Percentiles rank a stretch among this genome's conserved stretches.
These are phyloP conservation scores for Tursiops truncatus DNA, from an alignment of 2,113 vertebrate species.

Conservation along the genomic window DNA sequence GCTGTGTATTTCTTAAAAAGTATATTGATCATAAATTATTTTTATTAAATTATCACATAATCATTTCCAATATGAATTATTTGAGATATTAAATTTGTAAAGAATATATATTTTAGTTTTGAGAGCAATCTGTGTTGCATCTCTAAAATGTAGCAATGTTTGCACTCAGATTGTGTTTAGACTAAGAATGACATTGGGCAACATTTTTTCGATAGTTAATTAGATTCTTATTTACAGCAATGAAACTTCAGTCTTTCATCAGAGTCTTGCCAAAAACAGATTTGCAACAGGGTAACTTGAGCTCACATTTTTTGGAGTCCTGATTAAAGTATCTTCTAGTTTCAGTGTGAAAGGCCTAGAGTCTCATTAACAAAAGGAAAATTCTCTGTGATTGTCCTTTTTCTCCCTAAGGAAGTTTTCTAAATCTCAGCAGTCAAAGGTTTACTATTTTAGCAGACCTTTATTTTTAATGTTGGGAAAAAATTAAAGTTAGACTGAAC, in stretches of 20 bases:
- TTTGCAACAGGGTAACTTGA: slow-evolving; percentile 45
- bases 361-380: slow-evolving; percentile 41
- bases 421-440: neutral
- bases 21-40: slow-evolving; percentile 61
- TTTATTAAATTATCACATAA: slow-evolving; percentile 76
- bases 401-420: slow-evolving; percentile 50
- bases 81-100: slow-evolving; percentile 74
- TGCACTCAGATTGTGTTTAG: neutral
- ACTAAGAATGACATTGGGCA: neutral
- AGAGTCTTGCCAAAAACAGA: slow-evolving; percentile 5
- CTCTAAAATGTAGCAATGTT: slow-evolving; percentile 35
- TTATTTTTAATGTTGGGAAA: slow-evolving; percentile 57
- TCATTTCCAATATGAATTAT: slow-evolving; percentile 77
- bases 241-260: slow-evolving; percentile 46
- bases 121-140: slow-evolving; percentile 36
- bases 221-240: slow-evolving; percentile 52
- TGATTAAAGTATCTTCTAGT: neutral
- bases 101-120: slow-evolving; percentile 46
- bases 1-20: slow-evolving; percentile 69
- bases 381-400: neutral
- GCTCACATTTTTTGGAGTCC: neutral
- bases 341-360: slow-evolving; percentile 18
- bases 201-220: slow-evolving; percentile 14
- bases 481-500: slow-evolving; percentile 53
- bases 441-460: neutral